Evolutionary conservation across 2,888 invertebrate genomes (phyloP), one percentile per base, ranked within the genome.

Genomic region (Thalpophila matura): DNA sequence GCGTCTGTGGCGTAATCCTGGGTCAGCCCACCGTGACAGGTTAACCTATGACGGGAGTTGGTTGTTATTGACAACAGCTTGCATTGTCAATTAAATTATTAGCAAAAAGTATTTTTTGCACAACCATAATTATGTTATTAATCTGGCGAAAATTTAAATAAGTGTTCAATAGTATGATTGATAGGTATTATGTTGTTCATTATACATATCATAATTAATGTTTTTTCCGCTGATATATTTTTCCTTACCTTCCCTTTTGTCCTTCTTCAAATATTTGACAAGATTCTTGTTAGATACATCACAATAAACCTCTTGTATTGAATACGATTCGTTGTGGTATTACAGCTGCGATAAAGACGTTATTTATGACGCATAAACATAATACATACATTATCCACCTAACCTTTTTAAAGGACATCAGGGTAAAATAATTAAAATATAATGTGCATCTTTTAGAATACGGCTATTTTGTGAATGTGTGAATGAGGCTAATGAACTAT

Each of bases 401-500:
- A 37, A 49, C 70, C 22, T 38, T 50, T 18, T 2, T 37, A n/a
- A 26, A 33, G 38, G 43, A 46, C 31, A 38, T 26, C 1, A 45
- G 43, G 22, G 27, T 33, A 24, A 31, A 42, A 45, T 10, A 40
- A 31, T n/a, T 29, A 22, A 47, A 47, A 31, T 1, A 31, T 16
- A 43, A 4, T 18, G 14, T 26, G 9, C 22, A 45, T 18, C 4
- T 14, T 50, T 4, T 45, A 27, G n/a, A n/a, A n/a, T 29, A 31
- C 12, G 27, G 10, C 20, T 38, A 37, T 42, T 35, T n/a, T 7
- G 16, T 26, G 12, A 67, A 77, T 77, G 65, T 75, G 66, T 74
- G 74, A 77, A 45, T 77, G 79, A 51, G 60, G 56, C 37, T 65
- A 49, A 18, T 33, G 74, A 63, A 65, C 55, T 22, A 56, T 49